Evolutionary conservation across 2,113 vertebrate genomes (phyloP), one percentile per base, ranked within the genome.

Genomic region (Ptilonorhynchus violaceus): DNA sequence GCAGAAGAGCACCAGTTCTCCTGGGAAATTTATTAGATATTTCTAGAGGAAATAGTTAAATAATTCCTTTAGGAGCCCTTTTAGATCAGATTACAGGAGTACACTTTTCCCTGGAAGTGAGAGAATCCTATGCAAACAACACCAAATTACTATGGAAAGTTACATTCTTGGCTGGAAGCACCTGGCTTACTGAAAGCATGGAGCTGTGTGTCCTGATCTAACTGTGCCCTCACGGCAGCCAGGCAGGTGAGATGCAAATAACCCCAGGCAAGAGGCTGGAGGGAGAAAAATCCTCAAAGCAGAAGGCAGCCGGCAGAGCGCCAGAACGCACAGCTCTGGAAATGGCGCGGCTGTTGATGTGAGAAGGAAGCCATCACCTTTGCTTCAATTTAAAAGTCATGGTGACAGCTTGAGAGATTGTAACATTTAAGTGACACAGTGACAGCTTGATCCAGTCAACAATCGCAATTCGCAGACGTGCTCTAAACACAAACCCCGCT

Each of bases 341-440:
- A 96, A 91, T 28, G 56, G 59, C 5, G 0, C 5, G 18, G 67
- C n/a, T 87, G 72, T 58, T 27, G 39, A 80, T 52, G 80, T 58
- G 85, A 64, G 82, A 93, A 85, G 64, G 68, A 27, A 97, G 78
- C 91, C 93, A 59, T 64, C 93, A 93, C 79, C 92, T 94, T 94
- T 88, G 86, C 80, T 95, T 91, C 93, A 76, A 64, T 68, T 72
- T 94, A 81, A 78, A 85, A 89, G 88, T 92, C 77, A 95, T 59
- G 4, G 0, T 89, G 69, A 92, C 95, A 97, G 90, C 90, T 82
- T 89, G 88, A 95, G 83, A 94, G 90, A 94, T 37, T 81, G 88
- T 75, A 83, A 88, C 96, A 94, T 93, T 97, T 94, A 89, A 85
- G 89, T 77, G 94, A 94, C 94, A 97, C 76, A 75, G 74, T 33